phyloP scores from a whole-genome alignment of 2,888 invertebrate species.

The Spodoptera picta region DNA sequence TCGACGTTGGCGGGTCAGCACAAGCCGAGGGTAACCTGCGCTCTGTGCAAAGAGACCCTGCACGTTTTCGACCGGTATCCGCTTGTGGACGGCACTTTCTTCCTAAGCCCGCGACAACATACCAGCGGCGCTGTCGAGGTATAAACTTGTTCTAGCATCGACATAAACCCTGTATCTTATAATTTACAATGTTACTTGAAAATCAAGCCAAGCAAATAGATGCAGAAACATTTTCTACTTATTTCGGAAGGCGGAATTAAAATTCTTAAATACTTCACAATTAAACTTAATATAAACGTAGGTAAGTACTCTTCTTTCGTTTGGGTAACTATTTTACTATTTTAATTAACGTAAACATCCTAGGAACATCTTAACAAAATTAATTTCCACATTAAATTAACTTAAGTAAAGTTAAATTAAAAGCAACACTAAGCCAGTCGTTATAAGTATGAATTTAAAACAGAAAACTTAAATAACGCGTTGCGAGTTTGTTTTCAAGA shows the following conservation, averaged over 20 bases:
- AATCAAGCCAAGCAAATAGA: too few relatives aligned
- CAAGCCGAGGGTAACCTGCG: slow-evolving; percentile 95
- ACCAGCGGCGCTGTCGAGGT: slow-evolving; percentile 96
- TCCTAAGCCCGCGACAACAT: slow-evolving; percentile 98
- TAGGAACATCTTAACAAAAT: not conserved
- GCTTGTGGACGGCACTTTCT: slow-evolving; percentile 98
- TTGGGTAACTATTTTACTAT: too few relatives aligned
- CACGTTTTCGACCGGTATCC: slow-evolving; percentile 99
- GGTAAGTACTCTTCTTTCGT: too few relatives aligned
- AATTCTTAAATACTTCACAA: too few relatives aligned
- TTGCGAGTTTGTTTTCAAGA: slow-evolving; percentile 72
- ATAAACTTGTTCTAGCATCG: slow-evolving; percentile 39
- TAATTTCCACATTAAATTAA: slow-evolving; percentile 10
- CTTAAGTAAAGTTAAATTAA: slow-evolving; percentile 27
- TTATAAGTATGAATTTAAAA: slow-evolving; percentile 56
- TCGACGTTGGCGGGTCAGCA: slow-evolving; percentile 97
- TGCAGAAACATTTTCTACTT: too few relatives aligned
- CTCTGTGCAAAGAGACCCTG: slow-evolving; percentile 96
- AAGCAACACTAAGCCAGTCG: slow-evolving; percentile 16
- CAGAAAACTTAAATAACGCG: slow-evolving; percentile 81
- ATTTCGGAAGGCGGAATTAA: too few relatives aligned
- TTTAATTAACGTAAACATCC: too few relatives aligned
- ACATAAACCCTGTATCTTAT: too few relatives aligned
- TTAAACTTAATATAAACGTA: too few relatives aligned
- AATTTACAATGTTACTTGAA: not conserved